Evolutionary conservation across 2,888 invertebrate species (phyloP), one percentile per base, ranked within the genome.

Genomic region (Zygothrica quintamaculata): DNA sequence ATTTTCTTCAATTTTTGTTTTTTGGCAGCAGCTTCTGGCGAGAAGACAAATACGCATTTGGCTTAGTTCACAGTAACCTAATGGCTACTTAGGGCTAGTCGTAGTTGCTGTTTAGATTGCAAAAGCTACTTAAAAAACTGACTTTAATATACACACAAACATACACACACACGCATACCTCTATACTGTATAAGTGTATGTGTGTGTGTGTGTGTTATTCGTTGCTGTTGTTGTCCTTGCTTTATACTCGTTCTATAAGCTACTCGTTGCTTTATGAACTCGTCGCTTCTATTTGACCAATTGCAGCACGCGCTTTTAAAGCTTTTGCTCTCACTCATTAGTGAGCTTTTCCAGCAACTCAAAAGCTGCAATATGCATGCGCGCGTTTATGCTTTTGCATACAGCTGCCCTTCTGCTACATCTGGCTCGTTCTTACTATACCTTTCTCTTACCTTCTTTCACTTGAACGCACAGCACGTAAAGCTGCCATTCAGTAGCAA

Each of bases 401-500:
- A 22, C 18, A 5, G n/a, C n/a, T n/a, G n/a, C n/a, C n/a, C n/a
- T n/a, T n/a, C n/a, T n/a, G n/a, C n/a, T n/a, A n/a, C n/a, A n/a
- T n/a, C n/a, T n/a, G n/a, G 16, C 48, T 43, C 47, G 47, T 25
- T 33, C 16, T 13, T 47, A 13, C 47, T 5, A 25, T 15, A 26
- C 0, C 18, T 13, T 37, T n/a, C 16, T 25, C 16, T 12, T 25
- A 36, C 13, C 3, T 29, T 48, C 42, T 36, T 22, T 11, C 18
- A 29, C 46, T 33, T 39, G 31, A 5, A 29, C 29, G 1, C 29
- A 29, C 29, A 29, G 18, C 18, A 15, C 26, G 48, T 8, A 52
- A 42, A 71, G 76, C 73, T 74, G 36, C 57, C 70, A 72, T 72
- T 72, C 72, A 71, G 57, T 53, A n/a, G n/a, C n/a, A n/a, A n/a